Evolutionary conservation across 2,113 vertebrate genomes (phyloP).

Genomic region (Hydropotes inermis): DNA sequence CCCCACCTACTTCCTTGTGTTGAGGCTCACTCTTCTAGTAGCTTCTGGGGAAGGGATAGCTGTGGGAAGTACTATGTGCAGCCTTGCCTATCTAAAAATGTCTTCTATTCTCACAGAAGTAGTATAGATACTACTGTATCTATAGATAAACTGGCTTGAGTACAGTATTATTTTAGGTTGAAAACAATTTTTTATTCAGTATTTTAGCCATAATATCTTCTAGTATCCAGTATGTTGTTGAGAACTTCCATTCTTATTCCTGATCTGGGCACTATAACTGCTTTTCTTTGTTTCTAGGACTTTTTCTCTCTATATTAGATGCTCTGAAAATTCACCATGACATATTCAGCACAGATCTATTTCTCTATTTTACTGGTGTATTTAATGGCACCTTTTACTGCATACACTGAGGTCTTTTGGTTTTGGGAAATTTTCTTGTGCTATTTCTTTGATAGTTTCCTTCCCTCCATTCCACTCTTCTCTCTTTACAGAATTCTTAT

Average conservation of each 20-base stretch:
- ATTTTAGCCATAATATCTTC: neutral
- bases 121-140: neutral
- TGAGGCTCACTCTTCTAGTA: neutral
- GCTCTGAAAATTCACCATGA: neutral
- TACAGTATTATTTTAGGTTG: neutral
- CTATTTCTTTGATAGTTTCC: neutral
- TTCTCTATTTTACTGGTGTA: neutral
- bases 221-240: neutral
- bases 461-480: no score
- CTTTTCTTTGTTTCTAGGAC: neutral
- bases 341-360: neutral
- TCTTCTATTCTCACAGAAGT: neutral
- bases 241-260: neutral
- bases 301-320: neutral
- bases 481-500: neutral
- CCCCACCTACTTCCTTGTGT: neutral
- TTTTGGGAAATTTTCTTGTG: neutral
- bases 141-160: rapidly evolving
- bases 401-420: neutral
- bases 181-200: neutral
- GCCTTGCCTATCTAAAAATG: neutral
- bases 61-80: rapidly evolving
- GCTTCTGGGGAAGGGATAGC: neutral
- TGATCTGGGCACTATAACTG: neutral
- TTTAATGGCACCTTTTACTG: neutral